Evolutionary conservation across 2,113 vertebrate genomes (phyloP).

Genomic region (Rhombomys opimus): DNA sequence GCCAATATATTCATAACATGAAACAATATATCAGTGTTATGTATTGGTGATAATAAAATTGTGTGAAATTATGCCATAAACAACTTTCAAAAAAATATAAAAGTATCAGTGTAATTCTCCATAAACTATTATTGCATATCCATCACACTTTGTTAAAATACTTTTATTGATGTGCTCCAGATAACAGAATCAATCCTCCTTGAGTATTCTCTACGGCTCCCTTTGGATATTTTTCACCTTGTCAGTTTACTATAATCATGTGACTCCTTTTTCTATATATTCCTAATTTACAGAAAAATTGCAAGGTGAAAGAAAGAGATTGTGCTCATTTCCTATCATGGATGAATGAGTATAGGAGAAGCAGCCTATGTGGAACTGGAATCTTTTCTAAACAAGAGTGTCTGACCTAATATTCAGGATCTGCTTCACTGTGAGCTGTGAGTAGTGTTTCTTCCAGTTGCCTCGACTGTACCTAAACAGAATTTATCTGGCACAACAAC

Average conservation of each 20-base stretch:
- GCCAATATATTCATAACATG: neutral
- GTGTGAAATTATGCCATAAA: neutral
- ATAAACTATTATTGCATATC: neutral
- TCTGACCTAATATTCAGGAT: neutral
- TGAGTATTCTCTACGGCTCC: neutral
- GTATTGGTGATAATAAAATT: neutral
- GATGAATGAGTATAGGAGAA: neutral
- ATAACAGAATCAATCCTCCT: neutral
- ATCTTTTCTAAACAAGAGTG: neutral
- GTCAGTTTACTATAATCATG: neutral
- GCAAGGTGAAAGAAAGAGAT: neutral
- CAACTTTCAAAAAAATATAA: neutral
- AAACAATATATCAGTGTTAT: neutral
- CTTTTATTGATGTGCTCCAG: slow-evolving; percentile 24
- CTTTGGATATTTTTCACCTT: neutral
- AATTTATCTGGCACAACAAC: neutral
- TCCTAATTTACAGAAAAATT: neutral
- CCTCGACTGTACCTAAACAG: neutral
- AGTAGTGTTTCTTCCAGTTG: neutral
- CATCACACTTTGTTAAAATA: neutral
- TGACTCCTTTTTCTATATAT: neutral
- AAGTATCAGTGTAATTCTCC: neutral
- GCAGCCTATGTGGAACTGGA: neutral
- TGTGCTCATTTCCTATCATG: neutral
- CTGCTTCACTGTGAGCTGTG: neutral